These are phyloP conservation scores for Brienomyrus brachyistius DNA, from an alignment of 2,113 vertebrate species.

Conservation along the genomic window DNA sequence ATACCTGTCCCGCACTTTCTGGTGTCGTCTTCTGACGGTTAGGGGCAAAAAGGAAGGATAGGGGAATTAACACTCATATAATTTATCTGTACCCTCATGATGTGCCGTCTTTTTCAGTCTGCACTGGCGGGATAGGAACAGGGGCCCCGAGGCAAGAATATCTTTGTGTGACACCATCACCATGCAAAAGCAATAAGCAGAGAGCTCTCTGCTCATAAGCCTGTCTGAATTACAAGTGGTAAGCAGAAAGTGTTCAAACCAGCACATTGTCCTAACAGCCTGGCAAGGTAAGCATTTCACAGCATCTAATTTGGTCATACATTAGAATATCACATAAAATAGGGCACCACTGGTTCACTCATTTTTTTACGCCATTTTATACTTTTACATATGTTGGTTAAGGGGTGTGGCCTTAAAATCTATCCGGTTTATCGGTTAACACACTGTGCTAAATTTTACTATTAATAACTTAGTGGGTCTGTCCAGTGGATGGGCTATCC, in stretches of 20 bases:
- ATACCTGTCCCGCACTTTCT: conserved; percentile 48
- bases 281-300: conserved; percentile 10
- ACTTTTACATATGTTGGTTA: neutral
- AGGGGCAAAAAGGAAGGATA: neutral
- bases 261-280: conserved; percentile 39
- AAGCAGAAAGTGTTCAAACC: conserved; percentile 7
- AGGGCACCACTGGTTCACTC: neutral
- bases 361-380: neutral
- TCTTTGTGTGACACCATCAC: conserved; percentile 11
- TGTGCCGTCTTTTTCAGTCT: conserved; percentile 4
- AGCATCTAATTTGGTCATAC: conserved; percentile 3
- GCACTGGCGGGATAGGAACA: neutral
- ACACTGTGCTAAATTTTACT: neutral
- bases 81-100: conserved; percentile 35
- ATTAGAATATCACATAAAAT: neutral
- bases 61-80: conserved; percentile 46
- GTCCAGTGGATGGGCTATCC: neutral
- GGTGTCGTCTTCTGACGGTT: conserved; percentile 34
- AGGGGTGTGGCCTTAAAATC: neutral
- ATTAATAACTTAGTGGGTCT: neutral
- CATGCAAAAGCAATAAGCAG: conserved; percentile 9
- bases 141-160: conserved; percentile 14
- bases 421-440: neutral
- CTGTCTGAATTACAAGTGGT: neutral
- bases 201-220: neutral